Percentiles rank a stretch among this genome's conserved stretches.
These are phyloP conservation scores for Phrynosoma blainvillii DNA, from an alignment of 2,113 vertebrate genomes.

Conservation along the genomic window DNA sequence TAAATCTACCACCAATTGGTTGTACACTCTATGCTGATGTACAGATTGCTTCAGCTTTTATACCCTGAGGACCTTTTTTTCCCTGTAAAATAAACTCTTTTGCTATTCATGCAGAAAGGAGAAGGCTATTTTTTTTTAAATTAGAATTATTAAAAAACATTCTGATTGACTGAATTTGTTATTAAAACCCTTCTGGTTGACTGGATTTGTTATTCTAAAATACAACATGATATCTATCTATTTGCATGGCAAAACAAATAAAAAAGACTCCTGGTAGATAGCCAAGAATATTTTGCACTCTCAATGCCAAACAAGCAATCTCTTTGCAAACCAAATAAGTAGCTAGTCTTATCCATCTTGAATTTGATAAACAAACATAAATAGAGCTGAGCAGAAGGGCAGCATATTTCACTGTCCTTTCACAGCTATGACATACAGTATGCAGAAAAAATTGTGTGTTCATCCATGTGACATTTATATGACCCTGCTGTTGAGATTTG, in stretches of 20 bases:
- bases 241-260: slow-evolving; percentile 21
- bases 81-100: background rate
- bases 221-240: slow-evolving; percentile 14
- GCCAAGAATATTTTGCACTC: background rate
- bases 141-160: slow-evolving; percentile 22
- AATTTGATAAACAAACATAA: slow-evolving; percentile 23
- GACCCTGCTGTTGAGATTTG: background rate
- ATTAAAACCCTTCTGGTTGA: slow-evolving; percentile 33
- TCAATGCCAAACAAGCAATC: background rate
- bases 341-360: slow-evolving; percentile 9
- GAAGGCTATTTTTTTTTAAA: background rate
- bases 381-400: background rate
- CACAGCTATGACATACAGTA: background rate
- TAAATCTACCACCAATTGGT: background rate
- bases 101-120: slow-evolving; percentile 11
- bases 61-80: background rate
- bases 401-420: background rate
- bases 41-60: background rate
- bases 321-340: slow-evolving; percentile 30
- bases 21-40: background rate
- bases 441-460: background rate
- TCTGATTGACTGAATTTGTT: slow-evolving; percentile 37
- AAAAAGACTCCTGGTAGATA: slow-evolving; percentile 13
- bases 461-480: background rate
- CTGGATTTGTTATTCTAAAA: slow-evolving; percentile 31